These are phyloP conservation scores for Tyrophagus putrescentiae DNA, from an alignment of 1,140 invertebrate species.

Conservation along the genomic window DNA sequence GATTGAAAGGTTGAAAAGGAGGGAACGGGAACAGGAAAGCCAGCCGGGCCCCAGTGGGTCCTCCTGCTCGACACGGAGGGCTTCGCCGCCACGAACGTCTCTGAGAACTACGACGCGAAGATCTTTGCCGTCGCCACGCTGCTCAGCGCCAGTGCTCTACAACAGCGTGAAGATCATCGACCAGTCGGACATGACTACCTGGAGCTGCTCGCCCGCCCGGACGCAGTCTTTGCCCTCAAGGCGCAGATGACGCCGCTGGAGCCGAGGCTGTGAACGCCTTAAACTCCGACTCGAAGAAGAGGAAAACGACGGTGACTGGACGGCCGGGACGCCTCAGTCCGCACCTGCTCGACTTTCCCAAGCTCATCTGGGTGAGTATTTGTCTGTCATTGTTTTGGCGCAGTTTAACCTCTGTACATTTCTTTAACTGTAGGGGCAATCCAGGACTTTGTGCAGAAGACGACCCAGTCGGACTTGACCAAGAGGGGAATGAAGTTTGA, in stretches of 20 bases:
- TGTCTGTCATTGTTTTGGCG: too few species aligned
- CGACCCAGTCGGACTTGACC: too few species aligned
- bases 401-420: too few species aligned
- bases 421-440: too few species aligned
- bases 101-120: slow-evolving; percentile 28
- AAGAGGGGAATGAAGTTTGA: too few species aligned
- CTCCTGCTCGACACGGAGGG: slow-evolving; percentile 27
- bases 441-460: slow-evolving; percentile 27
- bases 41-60: slow-evolving; percentile 2
- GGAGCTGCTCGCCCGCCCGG: slow-evolving; percentile 25
- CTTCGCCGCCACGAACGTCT: slow-evolving; percentile 27
- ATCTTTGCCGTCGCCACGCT: slow-evolving; percentile 27
- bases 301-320: too few species aligned
- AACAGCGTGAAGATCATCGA: slow-evolving; percentile 28
- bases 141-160: slow-evolving; percentile 24
- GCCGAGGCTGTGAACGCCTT: too few species aligned
- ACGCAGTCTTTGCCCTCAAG: slow-evolving; percentile 26
- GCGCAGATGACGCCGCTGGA: slow-evolving; percentile 25
- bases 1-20: not conserved
- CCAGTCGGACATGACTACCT: slow-evolving; percentile 27
- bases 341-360: slow-evolving; percentile 26
- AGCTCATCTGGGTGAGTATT: slow-evolving; percentile 27
- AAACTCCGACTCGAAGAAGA: too few species aligned
- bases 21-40: not conserved
- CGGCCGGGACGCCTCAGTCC: too few species aligned